Evolutionary conservation across 53 echinoderm and acorn worm genomes (phyloP).

Genomic region (Antedon mediterranea): DNA sequence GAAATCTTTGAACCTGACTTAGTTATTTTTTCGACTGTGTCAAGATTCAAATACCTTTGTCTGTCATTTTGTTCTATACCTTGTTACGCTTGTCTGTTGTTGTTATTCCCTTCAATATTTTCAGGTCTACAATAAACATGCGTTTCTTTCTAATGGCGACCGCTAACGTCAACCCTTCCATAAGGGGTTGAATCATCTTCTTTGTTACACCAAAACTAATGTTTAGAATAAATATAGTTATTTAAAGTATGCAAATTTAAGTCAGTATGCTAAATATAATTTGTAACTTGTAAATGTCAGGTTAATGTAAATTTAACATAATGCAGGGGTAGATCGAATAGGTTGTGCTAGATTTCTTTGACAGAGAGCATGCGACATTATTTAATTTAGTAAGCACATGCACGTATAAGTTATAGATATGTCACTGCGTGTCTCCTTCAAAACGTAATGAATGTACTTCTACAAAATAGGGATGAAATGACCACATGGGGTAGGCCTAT

Average conservation of each 20-base stretch:
- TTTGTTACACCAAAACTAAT: conserved; percentile 43
- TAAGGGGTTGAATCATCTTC: conserved; percentile 28
- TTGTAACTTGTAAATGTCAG: background rate
- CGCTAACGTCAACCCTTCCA: conserved; percentile 36
- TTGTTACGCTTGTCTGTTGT: conserved; percentile 29
- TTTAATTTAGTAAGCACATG: too few species aligned
- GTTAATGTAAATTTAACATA: too few species aligned
- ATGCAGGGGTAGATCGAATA: too few species aligned
- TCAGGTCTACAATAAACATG: conserved; percentile 52
- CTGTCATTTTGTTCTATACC: background rate
- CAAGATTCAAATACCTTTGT: background rate
- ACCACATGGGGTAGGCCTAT: too few species aligned
- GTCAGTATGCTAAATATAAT: background rate
- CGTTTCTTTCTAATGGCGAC: conserved; percentile 36
- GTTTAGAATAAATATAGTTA: background rate
- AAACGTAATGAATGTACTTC: too few species aligned
- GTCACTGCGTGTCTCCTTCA: too few species aligned
- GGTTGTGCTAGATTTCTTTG: too few species aligned
- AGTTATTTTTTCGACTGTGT: background rate
- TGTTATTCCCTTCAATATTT: conserved; percentile 22
- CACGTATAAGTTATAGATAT: too few species aligned
- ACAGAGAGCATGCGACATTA: too few species aligned
- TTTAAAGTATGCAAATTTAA: background rate
- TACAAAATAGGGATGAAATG: too few species aligned
- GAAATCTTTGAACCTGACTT: too few species aligned